Conservation (phyloP, 92 coral and sea anemone species). For the Desmophyllum pertusum region DNA sequence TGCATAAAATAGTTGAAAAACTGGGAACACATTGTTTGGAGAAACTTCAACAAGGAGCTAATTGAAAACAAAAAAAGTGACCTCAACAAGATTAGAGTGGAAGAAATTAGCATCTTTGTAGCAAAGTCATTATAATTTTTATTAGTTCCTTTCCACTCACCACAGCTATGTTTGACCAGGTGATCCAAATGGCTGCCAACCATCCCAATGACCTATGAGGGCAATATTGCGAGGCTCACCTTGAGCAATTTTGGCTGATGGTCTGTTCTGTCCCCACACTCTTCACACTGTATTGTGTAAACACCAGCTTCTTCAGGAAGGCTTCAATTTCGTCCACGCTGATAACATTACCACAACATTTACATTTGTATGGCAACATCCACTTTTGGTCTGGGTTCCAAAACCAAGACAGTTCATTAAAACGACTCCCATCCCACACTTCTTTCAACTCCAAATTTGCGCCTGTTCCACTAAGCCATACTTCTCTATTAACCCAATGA, state of each 20-base stretch:
- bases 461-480: no score
- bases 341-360: slow-evolving; percentile 19
- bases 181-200: slow-evolving; percentile 67
- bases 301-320: slow-evolving; percentile 21
- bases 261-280: slow-evolving; percentile 21
- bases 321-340: slow-evolving; percentile 20
- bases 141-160: slow-evolving; percentile 17
- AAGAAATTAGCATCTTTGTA: no score
- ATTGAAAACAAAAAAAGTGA: no score
- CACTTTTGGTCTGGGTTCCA: slow-evolving; percentile 29
- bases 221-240: slow-evolving; percentile 65
- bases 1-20: no score
- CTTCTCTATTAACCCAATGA: no score
- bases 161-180: slow-evolving; percentile 61
- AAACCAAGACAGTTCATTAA: slow-evolving; percentile 32
- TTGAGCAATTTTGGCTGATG: slow-evolving; percentile 27
- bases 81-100: no score
- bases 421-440: slow-evolving; percentile 28
- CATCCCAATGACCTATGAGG: slow-evolving; percentile 66
- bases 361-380: slow-evolving; percentile 19
- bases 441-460: no score
- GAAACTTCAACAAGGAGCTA: no score
- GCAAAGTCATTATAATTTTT: no score
- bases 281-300: slow-evolving; percentile 26
- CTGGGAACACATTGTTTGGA: no score